Evolutionary conservation across 2,797 vertebrate species (phyloP), one percentile per base, ranked within the genome.

Genomic region (Chaunax sp.): DNA sequence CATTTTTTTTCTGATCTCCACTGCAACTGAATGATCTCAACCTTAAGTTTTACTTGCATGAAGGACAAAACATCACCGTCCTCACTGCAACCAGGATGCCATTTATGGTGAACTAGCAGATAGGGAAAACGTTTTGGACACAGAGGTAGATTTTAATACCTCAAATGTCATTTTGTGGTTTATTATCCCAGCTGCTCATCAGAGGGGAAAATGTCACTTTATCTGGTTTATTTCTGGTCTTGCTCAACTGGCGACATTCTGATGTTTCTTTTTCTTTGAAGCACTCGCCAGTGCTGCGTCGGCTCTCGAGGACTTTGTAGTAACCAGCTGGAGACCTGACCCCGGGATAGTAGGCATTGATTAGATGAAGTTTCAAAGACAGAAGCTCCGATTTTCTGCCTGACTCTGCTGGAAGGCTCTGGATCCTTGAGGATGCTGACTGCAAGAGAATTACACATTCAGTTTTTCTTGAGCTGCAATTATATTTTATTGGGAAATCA

Each of bases 181-280:
- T 91, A 83, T 92, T 91, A 80, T 90, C 65, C 45, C 90, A 92
- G 91, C 88, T 92, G 86, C 74, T 87, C 75, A 74, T 88, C 63
- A 60, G 61, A 82, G 64, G 33, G 67, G 68, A 75, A 73, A 82
- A 67, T 44, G 37, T 74, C 44, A 58, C 20, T 0, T 41, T 86
- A 78, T 89, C 89, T 88, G 67, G 87, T 84, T 89, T 72, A 83
- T 85, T 84, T 80, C 37, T 65, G 44, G 14, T 72, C 84, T 87
- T 72, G 67, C 66, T 60, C 18, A 4, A 76, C 54, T 58, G 28
- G 81, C 62, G 68, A 84, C 79, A 82, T 84, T 77, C 49, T 38
- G 49, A 43, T 74, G 72, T 90, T 90, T 90, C 53, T 81, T 89
- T 87, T 78, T 47, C 71, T 87, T 78, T 88, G 73, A 87, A 86